These are phyloP conservation scores for Eumerus sabulonum DNA, from an alignment of 2,888 invertebrate species.

Conservation along the genomic window DNA sequence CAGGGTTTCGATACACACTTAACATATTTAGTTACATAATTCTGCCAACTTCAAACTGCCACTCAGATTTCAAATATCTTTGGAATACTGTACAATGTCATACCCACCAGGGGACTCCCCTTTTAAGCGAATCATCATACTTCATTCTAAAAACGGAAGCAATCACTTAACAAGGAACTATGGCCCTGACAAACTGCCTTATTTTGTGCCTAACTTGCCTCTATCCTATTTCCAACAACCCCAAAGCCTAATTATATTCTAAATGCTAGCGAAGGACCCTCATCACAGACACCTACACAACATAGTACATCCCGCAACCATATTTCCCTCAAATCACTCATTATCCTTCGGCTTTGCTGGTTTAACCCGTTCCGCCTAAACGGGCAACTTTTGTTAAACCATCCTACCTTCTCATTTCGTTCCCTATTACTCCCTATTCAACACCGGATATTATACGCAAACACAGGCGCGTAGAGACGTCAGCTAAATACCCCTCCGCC, in stretches of 20 bases:
- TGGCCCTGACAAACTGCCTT: too few species aligned
- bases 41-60: too few species aligned
- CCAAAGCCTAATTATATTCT: conserved; percentile 36
- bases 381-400: conserved; percentile 53
- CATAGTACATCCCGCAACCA: conserved; percentile 6
- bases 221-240: too few species aligned
- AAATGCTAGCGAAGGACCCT: conserved; percentile 8
- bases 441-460: conserved; percentile 46
- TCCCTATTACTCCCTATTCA: background rate
- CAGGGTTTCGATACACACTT: too few species aligned
- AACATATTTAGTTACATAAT: too few species aligned
- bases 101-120: too few species aligned
- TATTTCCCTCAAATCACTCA: conserved; percentile 57
- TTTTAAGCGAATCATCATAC: too few species aligned
- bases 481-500: background rate
- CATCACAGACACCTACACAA: background rate
- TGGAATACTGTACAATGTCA: too few species aligned
- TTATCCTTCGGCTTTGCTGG: conserved; percentile 10
- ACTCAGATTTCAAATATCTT: too few species aligned
- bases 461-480: background rate
- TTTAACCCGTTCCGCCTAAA: background rate
- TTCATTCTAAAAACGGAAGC: too few species aligned
- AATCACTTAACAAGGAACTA: too few species aligned
- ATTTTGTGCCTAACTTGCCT: too few species aligned
- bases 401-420: background rate